Base-by-base conservation (phyloP, 2,113 vertebrate species). In the Sigmodon hispidus region DNA sequence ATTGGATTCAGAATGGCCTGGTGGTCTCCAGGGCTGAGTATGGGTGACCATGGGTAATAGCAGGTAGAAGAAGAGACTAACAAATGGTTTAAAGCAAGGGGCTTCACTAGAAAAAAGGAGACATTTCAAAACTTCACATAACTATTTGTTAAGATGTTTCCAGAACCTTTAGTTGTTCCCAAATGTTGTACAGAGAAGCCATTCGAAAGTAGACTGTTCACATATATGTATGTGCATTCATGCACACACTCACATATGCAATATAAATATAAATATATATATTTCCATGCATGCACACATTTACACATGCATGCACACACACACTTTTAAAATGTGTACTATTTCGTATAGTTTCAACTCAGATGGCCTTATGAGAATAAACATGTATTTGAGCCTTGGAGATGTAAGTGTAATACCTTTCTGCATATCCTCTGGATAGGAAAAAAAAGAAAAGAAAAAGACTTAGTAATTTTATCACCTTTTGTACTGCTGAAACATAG, bases 391-490 rank as follows among this genome's bases (percentile, higher is more conserved):
- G 73, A 93, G 69, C 55, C 45, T 34, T 10, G 8, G 26, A 43
- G 8, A 40, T 73, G 40, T 87, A 45, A 22, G 40, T n/a, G 17
- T 86, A n/a, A 67, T 13, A 11, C 36, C 12, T 87, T 94, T 96
- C 61, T 83, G 0, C 0, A 12, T 70, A n/a, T 12, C 50, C 36
- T 89, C 48, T 93, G 52, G 50, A 10, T 24, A 69, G 31, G 76
- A 90, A 0, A 87, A 43, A 87, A 43, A 55, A 36, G 9, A 73
- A 77, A 85, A 21, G 43, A 80, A 87, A 75, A 76, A 81, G 5
- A 55, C 65, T 69, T 61, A 7, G 29, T 76, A 29, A 31, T 86
- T 96, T 80, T 76, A 61, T 29, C 67, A 70, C 93, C 83, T 92
- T n/a, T n/a, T 83, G 16, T 87, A 73, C 55, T 70, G 55, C 45